phyloP scores from a whole-genome alignment of 2,888 invertebrate genomes.

The Hirtodrosophila cameraria region DNA sequence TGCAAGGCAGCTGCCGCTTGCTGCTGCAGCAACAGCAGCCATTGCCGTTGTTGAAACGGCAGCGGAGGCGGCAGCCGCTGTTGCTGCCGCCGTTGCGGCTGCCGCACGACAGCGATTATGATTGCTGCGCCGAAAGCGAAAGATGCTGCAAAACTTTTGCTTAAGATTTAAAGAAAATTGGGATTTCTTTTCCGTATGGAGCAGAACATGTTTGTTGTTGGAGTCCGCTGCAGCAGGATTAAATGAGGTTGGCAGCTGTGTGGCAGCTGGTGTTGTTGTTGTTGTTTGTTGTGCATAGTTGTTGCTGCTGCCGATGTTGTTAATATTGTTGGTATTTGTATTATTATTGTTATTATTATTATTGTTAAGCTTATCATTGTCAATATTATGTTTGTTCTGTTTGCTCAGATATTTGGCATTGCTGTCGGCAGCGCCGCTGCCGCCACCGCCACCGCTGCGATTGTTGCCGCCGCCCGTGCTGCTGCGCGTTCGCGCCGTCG shows the following conservation, averaged over 20 bases:
- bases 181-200: conserved; percentile 87
- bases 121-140: conserved; percentile 87
- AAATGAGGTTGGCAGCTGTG: conserved; percentile 40
- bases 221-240: conserved; percentile 30
- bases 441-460: conserved; percentile 18
- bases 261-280: conserved; percentile 14
- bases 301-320: conserved; percentile 29
- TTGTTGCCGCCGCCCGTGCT: conserved; percentile 41
- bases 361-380: conserved; percentile 67
- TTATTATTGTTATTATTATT: conserved; percentile 68
- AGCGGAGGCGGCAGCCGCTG: conserved; percentile 25
- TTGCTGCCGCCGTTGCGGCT: conserved; percentile 26
- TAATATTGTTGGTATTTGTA: conserved; percentile 54
- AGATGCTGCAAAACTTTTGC: conserved; percentile 93
- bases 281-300: conserved; percentile 38
- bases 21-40: conserved; percentile 16
- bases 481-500: conserved; percentile 73
- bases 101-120: conserved; percentile 80
- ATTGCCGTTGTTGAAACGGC: conserved; percentile 27
- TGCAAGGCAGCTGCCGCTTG: no score
- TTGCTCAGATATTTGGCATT: conserved; percentile 67
- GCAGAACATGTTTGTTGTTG: conserved; percentile 75
- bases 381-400: conserved; percentile 66
- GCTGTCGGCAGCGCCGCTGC: conserved; percentile 28
- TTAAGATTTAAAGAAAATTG: conserved; percentile 91